Evolutionary conservation across 1,140 invertebrate species (phyloP).

Genomic region (Hylyphantes graminicola): DNA sequence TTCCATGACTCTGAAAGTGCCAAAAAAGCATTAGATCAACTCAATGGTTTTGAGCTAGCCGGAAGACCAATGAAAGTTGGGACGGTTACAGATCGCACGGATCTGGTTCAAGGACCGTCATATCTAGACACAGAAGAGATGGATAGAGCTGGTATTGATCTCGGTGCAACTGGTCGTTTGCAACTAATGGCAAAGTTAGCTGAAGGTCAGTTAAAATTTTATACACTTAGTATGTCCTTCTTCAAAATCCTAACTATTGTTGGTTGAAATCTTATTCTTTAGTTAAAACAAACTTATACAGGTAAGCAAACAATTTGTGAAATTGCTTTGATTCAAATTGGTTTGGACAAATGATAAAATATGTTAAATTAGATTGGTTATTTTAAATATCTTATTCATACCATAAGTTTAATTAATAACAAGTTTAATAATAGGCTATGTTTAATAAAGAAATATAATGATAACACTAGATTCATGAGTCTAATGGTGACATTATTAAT

Average conservation of each 20-base stretch:
- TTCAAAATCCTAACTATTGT: neutral
- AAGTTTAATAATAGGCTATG: too few species aligned
- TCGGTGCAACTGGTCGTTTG: slow-evolving; percentile 92
- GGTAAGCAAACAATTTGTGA: neutral
- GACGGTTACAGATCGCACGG: slow-evolving; percentile 94
- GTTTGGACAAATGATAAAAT: too few species aligned
- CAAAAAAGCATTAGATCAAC: slow-evolving; percentile 97
- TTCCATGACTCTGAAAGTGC: slow-evolving; percentile 98
- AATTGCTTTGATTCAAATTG: neutral
- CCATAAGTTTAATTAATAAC: too few species aligned
- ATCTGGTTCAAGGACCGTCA: slow-evolving; percentile 74
- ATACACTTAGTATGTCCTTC: neutral
- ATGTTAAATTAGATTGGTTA: too few species aligned
- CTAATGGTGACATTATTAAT: too few species aligned
- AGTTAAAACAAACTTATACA: neutral
- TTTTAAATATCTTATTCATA: too few species aligned
- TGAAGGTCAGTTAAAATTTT: slow-evolving; percentile 76
- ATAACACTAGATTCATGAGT: too few species aligned
- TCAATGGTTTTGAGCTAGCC: slow-evolving; percentile 99
- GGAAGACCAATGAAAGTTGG: slow-evolving; percentile 99
- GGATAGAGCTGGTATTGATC: slow-evolving; percentile 94
- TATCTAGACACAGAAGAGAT: slow-evolving; percentile 94
- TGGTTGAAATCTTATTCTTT: neutral
- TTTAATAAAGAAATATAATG: too few species aligned
- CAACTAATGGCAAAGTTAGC: slow-evolving; percentile 99